A percentile compares a stretch with the other conserved stretches of the same genome.
phyloP scores from a whole-genome alignment of 2,797 vertebrate genomes.

The Astyanax mexicanus region DNA sequence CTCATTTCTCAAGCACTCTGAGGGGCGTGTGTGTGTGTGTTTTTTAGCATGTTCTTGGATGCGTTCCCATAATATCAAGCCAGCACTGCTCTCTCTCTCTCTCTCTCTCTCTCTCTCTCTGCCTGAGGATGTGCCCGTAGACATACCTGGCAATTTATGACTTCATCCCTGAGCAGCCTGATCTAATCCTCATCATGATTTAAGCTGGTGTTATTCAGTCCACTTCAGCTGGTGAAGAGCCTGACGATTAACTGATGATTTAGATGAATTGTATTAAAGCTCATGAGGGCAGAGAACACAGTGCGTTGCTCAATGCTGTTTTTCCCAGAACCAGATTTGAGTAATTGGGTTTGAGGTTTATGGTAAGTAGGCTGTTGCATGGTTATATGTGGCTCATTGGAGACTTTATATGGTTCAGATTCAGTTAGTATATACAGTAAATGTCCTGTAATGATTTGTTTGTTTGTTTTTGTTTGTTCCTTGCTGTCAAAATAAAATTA shows the following conservation, averaged over 20 bases:
- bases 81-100: background rate
- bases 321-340: no score
- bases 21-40: conserved; percentile 16
- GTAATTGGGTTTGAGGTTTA: background rate
- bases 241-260: conserved; percentile 2
- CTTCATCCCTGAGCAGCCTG: background rate
- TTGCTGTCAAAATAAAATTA: no score
- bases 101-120: background rate
- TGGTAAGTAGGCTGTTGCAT: background rate
- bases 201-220: conserved; percentile 4
- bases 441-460: no score
- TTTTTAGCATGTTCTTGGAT: background rate
- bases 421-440: no score
- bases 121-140: conserved; percentile 14
- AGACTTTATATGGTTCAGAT: no score
- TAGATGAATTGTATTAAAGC: background rate
- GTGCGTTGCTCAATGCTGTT: background rate
- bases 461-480: no score
- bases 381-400: no score
- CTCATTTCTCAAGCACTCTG: background rate
- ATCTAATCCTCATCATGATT: conserved; percentile 5
- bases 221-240: background rate
- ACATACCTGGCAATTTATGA: background rate
- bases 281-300: background rate
- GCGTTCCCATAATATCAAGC: conserved; percentile 2